These are phyloP conservation scores for Halcyon senegalensis DNA, from an alignment of 2,113 vertebrate species.

Conservation along the genomic window DNA sequence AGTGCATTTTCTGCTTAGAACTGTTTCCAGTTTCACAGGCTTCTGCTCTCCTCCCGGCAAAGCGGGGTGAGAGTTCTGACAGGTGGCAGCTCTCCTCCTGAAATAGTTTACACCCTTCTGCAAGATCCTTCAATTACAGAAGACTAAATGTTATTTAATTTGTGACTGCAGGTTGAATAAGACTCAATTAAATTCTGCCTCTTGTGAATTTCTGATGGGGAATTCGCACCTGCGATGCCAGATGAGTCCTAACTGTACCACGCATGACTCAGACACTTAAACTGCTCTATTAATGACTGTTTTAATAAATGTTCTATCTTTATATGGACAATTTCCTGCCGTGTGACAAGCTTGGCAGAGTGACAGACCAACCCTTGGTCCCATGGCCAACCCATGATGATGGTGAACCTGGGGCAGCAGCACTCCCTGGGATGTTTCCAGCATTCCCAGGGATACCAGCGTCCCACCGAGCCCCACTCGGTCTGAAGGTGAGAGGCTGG, in stretches of 20 bases:
- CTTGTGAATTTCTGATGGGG: neutral
- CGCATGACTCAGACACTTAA: neutral
- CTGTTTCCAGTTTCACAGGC: neutral
- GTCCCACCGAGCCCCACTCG: accelerated
- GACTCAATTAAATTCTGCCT: neutral
- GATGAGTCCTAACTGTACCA: constrained; percentile 17
- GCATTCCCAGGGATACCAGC: accelerated
- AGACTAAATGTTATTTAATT: constrained; percentile 20
- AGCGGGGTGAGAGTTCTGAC: neutral
- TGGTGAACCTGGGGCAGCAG: neutral
- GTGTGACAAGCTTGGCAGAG: neutral
- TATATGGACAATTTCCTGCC: neutral
- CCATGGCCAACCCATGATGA: neutral
- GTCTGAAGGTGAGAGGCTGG: neutral
- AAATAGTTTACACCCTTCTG: neutral
- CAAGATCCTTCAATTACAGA: neutral
- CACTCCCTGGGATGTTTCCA: accelerated
- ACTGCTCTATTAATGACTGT: neutral
- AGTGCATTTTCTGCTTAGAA: neutral
- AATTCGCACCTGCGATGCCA: neutral
- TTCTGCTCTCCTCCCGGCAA: neutral
- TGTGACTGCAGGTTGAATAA: neutral
- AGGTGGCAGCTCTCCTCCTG: neutral
- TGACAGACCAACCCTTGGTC: neutral
- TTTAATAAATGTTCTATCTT: neutral